These are phyloP conservation scores for Sialis fuliginosa DNA, from an alignment of 2,888 invertebrate genomes.

Conservation along the genomic window DNA sequence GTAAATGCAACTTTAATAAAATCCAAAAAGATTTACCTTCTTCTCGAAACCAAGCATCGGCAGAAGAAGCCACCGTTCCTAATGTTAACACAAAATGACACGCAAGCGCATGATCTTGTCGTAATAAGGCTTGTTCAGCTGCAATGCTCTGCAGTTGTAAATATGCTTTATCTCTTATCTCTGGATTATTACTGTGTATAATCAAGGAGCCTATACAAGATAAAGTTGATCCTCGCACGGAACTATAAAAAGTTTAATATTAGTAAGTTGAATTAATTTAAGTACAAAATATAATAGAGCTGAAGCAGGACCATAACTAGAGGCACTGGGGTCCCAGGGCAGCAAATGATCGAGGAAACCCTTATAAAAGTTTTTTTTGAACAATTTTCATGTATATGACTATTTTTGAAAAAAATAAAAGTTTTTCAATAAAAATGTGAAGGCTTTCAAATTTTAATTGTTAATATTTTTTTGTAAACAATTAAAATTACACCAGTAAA, in stretches of 20 bases:
- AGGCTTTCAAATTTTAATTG: no score
- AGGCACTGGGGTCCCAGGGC: no score
- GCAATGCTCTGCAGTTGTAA: slow-evolving; percentile 29
- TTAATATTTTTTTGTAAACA: no score
- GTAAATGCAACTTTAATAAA: neutral
- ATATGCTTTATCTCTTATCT: slow-evolving; percentile 36
- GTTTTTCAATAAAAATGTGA: no score
- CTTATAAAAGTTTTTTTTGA: no score
- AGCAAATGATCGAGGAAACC: no score
- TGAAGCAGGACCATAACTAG: no score
- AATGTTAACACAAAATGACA: slow-evolving; percentile 41
- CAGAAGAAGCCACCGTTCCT: slow-evolving; percentile 38
- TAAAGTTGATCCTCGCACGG: slow-evolving; percentile 41
- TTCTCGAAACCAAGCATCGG: slow-evolving; percentile 37
- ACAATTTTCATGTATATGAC: no score
- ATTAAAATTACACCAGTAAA: no score
- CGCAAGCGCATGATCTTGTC: slow-evolving; percentile 28
- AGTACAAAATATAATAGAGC: no score
- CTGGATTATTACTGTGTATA: slow-evolving; percentile 26
- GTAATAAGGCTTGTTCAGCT: slow-evolving; percentile 20
- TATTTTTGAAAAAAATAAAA: no score
- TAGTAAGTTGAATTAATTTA: neutral
- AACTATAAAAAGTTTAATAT: slow-evolving; percentile 19
- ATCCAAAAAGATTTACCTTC: no score
- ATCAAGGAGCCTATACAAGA: slow-evolving; percentile 42